Evolutionary conservation across 2,797 vertebrate genomes (phyloP).

Genomic region (Anolis apletophallus): DNA sequence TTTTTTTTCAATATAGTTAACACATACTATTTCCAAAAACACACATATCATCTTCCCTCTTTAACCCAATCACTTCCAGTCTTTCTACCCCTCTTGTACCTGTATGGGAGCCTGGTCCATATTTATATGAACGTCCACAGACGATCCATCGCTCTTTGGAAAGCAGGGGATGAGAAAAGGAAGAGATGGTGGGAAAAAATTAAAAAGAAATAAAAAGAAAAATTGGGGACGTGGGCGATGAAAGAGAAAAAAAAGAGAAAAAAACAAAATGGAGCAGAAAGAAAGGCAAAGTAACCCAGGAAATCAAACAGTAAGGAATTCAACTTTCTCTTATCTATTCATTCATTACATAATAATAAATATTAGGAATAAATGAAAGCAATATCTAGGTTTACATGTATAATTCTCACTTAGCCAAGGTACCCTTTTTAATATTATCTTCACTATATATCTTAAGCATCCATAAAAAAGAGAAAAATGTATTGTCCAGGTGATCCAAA

Average conservation of each 20-base stretch:
- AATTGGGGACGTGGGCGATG: background rate
- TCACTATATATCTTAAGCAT: background rate
- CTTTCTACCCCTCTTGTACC: conserved; percentile 71
- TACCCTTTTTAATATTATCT: background rate
- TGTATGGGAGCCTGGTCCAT: conserved; percentile 84
- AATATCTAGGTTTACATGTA: background rate
- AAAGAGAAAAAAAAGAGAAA: background rate
- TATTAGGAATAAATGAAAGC: background rate
- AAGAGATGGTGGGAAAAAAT: background rate
- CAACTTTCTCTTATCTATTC: background rate
- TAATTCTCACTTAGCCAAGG: background rate
- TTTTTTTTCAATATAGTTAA: background rate
- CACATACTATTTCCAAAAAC: background rate
- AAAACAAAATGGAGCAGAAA: conserved; percentile 34
- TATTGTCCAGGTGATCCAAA: no score
- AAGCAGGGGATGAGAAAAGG: conserved; percentile 60
- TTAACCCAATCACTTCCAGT: conserved; percentile 4
- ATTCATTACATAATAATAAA: background rate
- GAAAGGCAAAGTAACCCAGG: background rate
- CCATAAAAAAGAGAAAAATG: background rate
- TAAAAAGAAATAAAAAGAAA: background rate
- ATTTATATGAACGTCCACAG: conserved; percentile 93
- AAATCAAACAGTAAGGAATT: background rate
- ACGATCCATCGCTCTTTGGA: conserved; percentile 80
- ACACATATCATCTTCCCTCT: background rate